A percentile compares a stretch with the other conserved stretches of the same genome.
phyloP scores from a whole-genome alignment of 1,140 invertebrate genomes.

The Oreohelix idahoensis region DNA sequence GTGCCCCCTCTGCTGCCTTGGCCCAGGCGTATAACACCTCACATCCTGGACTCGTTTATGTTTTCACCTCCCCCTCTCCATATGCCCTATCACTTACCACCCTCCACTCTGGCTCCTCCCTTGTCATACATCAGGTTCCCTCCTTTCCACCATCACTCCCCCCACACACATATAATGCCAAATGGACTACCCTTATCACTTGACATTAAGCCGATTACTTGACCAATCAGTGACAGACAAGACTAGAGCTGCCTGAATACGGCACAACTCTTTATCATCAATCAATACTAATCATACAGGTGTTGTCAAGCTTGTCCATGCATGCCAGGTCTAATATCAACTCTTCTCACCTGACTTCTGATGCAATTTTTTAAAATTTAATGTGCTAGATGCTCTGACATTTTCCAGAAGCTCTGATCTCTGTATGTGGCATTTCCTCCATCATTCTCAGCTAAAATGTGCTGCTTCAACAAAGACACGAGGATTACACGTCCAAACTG shows the following conservation, averaged over 20 bases:
- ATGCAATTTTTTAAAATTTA: not conserved
- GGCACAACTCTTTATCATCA: not conserved
- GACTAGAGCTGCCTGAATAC: not conserved
- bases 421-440: too few relatives aligned
- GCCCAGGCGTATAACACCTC: not conserved
- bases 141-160: not conserved
- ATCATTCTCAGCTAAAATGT: too few relatives aligned
- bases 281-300: not conserved
- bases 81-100: not conserved
- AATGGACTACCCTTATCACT: not conserved
- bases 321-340: not conserved
- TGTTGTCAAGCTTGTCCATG: not conserved
- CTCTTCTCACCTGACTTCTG: not conserved
- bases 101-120: not conserved
- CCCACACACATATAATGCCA: not conserved
- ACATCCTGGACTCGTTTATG: conserved; percentile 19
- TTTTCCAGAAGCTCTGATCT: not conserved
- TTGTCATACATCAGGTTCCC: conserved; percentile 12
- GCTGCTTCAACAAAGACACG: too few relatives aligned
- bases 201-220: conserved; percentile 20
- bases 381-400: not conserved
- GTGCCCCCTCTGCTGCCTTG: not conserved
- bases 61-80: conserved; percentile 14
- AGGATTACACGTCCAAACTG: too few relatives aligned
- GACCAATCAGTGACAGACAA: not conserved